Evolutionary conservation across 2,888 invertebrate species (phyloP).

Genomic region (Dryococelus australis): DNA sequence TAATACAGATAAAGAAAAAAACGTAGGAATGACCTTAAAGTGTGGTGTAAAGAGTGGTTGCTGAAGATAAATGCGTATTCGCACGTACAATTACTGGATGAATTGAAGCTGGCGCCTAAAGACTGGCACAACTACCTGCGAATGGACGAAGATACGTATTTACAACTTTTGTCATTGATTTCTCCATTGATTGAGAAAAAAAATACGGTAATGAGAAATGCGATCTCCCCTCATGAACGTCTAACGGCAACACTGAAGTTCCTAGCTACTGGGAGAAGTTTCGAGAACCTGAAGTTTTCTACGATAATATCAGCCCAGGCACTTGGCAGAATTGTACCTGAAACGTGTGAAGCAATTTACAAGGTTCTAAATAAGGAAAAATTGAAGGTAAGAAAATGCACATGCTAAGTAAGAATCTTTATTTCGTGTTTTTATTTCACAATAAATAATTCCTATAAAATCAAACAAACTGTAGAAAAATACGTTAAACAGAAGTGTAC

Average conservation of each 20-base stretch:
- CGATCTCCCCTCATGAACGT: slow-evolving; percentile 51
- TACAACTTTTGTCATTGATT: slow-evolving; percentile 33
- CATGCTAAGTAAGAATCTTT: neutral
- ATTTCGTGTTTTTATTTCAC: neutral
- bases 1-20: too few relatives aligned
- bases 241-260: slow-evolving; percentile 50
- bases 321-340: slow-evolving; percentile 46
- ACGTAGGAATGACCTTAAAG: too few relatives aligned
- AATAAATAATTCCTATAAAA: neutral
- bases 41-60: too few relatives aligned
- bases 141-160: slow-evolving; percentile 22
- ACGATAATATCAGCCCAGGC: slow-evolving; percentile 47
- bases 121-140: slow-evolving; percentile 13
- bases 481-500: neutral
- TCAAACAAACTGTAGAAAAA: too few relatives aligned
- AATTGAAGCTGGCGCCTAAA: neutral
- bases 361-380: slow-evolving; percentile 44
- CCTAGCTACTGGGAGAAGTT: slow-evolving; percentile 44
- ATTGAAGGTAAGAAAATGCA: slow-evolving; percentile 43
- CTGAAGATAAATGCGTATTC: neutral
- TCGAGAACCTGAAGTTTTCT: slow-evolving; percentile 45
- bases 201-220: slow-evolving; percentile 51
- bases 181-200: slow-evolving; percentile 47
- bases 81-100: neutral
- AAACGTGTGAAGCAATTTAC: slow-evolving; percentile 48